phyloP scores from a whole-genome alignment of 2,797 vertebrate species.

The Sebastes cheni region DNA sequence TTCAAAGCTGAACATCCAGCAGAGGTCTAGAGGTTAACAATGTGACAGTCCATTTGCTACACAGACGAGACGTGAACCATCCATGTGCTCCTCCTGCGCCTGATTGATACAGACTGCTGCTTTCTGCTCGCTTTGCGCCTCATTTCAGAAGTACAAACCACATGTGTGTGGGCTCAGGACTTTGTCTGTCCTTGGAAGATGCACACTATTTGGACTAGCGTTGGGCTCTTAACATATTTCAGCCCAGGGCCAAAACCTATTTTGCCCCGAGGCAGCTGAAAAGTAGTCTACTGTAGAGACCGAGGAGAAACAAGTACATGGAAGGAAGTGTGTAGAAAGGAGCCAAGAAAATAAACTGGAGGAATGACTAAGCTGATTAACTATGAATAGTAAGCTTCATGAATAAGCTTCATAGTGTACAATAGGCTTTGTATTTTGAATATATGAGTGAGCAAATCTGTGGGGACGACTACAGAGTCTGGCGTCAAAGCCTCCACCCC shows the following conservation, averaged over 20 bases:
- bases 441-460: constrained; percentile 61
- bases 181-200: constrained; percentile 40
- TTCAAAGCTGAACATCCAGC: constrained; percentile 65
- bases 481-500: constrained; percentile 50
- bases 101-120: constrained; percentile 45
- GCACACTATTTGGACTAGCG: constrained; percentile 39
- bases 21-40: constrained; percentile 68
- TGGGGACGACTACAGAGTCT: constrained; percentile 40
- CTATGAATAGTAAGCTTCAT: constrained; percentile 66
- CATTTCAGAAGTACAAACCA: constrained; percentile 49
- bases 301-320: constrained; percentile 48
- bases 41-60: constrained; percentile 66
- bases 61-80: constrained; percentile 63
- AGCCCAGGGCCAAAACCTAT: constrained; percentile 55
- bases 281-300: constrained; percentile 21
- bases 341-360: constrained; percentile 65
- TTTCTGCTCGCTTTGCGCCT: constrained; percentile 53
- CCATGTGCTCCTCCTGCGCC: constrained; percentile 38
- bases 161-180: constrained; percentile 37
- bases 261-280: constrained; percentile 45
- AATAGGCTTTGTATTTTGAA: constrained; percentile 70
- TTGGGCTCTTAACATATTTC: constrained; percentile 48
- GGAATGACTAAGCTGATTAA: constrained; percentile 76
- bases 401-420: constrained; percentile 60
- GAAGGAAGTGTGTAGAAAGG: constrained; percentile 40